A percentile compares a stretch with the other conserved stretches of the same genome.
These are phyloP conservation scores for Melierax canorus DNA, from an alignment of 2,113 vertebrate genomes.

Conservation along the genomic window DNA sequence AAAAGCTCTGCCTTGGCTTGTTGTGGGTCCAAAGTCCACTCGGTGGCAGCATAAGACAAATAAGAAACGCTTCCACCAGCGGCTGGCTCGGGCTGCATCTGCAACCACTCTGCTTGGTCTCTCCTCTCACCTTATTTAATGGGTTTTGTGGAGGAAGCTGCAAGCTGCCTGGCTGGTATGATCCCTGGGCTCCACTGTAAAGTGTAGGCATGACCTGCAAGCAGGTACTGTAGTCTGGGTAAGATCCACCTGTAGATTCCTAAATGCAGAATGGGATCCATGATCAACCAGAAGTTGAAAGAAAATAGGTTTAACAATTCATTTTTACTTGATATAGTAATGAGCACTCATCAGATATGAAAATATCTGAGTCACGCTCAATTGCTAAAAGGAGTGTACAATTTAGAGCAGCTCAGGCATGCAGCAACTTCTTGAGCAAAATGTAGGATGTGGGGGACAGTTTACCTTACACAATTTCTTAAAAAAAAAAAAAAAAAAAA, in stretches of 20 bases:
- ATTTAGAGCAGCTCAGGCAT: background rate
- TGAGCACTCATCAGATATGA: background rate
- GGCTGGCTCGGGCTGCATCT: background rate
- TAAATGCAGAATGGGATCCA: conserved; percentile 13
- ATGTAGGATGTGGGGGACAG: background rate
- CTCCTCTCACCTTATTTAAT: conserved; percentile 73
- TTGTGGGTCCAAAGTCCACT: background rate
- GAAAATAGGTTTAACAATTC: background rate
- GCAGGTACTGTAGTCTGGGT: conserved; percentile 76
- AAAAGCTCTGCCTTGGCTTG: background rate
- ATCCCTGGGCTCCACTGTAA: conserved; percentile 73
- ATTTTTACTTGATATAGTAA: background rate
- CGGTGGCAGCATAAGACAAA: conserved; percentile 55
- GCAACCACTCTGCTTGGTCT: background rate
- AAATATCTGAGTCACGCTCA: background rate
- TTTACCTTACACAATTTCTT: background rate
- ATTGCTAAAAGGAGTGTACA: background rate
- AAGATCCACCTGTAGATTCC: conserved; percentile 65
- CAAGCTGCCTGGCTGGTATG: conserved; percentile 53
- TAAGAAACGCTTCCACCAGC: background rate
- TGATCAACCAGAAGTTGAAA: background rate
- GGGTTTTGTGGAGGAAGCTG: conserved; percentile 64
- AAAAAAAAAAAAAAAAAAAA: background rate
- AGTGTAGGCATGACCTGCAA: conserved; percentile 79
- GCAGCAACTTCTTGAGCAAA: background rate